These are phyloP conservation scores for Falco rusticolus DNA, from an alignment of 2,797 vertebrate species.

Conservation along the genomic window DNA sequence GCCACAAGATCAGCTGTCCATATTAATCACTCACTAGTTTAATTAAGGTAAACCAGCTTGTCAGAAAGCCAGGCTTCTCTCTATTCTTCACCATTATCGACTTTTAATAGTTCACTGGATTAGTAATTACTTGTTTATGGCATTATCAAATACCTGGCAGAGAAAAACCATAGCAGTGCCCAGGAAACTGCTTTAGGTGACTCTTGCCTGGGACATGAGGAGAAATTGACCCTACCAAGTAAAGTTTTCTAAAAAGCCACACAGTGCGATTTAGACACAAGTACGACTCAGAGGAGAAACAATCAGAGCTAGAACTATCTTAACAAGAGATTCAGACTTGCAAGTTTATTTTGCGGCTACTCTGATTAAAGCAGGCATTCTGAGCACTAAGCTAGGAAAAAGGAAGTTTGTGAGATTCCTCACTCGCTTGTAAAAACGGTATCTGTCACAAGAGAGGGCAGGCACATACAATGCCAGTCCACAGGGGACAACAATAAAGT, in stretches of 20 bases:
- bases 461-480: not conserved
- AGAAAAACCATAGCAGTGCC: not conserved
- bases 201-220: not conserved
- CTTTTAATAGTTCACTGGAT: conserved; percentile 65
- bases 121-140: conserved; percentile 69
- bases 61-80: conserved; percentile 69
- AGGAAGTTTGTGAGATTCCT: not conserved
- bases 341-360: not conserved
- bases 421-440: not conserved
- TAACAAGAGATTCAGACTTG: not conserved
- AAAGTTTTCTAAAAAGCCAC: not conserved
- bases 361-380: not conserved
- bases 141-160: conserved; percentile 36
- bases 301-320: not conserved
- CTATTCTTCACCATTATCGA: conserved; percentile 65
- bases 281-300: conserved; percentile 27
- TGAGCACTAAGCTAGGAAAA: not conserved
- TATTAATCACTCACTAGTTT: conserved; percentile 76
- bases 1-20: conserved; percentile 70
- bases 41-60: conserved; percentile 78
- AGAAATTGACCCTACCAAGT: not conserved
- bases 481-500: too few relatives aligned
- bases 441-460: not conserved
- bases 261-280: not conserved
- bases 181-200: conserved; percentile 1